Evolutionary conservation across 2,113 vertebrate species (phyloP).

Genomic region (Rhinolophus sinicus): DNA sequence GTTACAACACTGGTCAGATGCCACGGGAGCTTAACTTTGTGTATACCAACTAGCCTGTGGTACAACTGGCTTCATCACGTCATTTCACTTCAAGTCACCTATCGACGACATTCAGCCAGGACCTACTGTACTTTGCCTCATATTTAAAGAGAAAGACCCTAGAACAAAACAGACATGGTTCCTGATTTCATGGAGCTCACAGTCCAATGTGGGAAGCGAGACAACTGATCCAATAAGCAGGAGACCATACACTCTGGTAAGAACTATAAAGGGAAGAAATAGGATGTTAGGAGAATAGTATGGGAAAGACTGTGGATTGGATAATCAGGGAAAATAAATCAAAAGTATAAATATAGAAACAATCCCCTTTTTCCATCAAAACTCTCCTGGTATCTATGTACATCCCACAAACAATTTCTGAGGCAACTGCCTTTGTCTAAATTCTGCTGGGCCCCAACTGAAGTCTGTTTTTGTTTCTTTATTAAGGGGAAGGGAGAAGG

Average conservation of each 20-base stretch:
- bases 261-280: background rate
- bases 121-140: background rate
- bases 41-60: background rate
- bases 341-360: background rate
- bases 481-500: background rate
- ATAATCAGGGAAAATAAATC: background rate
- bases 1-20: background rate
- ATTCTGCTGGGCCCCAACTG: background rate
- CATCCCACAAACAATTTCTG: background rate
- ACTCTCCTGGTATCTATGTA: background rate
- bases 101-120: background rate
- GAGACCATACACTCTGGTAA: background rate
- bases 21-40: background rate
- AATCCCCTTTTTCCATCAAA: background rate
- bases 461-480: background rate
- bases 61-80: background rate
- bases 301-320: background rate
- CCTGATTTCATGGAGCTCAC: background rate
- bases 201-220: background rate
- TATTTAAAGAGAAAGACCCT: background rate
- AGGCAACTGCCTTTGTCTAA: conserved; percentile 13
- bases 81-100: background rate
- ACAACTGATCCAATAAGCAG: background rate
- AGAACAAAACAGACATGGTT: background rate
- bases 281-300: background rate